These are phyloP conservation scores for Calyptommatus sinebrachiatus DNA, from an alignment of 2,113 vertebrate genomes.

Conservation along the genomic window DNA sequence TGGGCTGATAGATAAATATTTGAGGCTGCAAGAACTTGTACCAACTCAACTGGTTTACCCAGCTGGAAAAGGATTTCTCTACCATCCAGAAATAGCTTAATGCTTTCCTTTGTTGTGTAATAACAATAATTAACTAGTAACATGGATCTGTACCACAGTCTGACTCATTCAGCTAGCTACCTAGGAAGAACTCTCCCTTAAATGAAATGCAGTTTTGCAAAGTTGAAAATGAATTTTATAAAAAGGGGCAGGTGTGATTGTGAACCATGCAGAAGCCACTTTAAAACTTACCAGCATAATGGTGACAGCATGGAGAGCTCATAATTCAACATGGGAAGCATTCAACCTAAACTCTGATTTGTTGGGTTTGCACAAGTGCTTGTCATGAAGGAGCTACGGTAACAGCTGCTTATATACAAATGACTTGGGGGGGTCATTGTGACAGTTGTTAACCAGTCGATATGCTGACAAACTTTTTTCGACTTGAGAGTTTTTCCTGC, in stretches of 20 bases:
- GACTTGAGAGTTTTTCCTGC: too few relatives aligned
- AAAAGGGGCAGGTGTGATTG: neutral
- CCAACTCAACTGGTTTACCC: slow-evolving; percentile 57
- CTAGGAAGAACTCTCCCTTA: slow-evolving; percentile 25
- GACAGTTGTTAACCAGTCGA: too few relatives aligned
- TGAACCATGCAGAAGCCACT: neutral
- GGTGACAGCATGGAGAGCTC: too few relatives aligned
- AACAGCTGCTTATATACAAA: too few relatives aligned
- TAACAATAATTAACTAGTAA: slow-evolving; percentile 34
- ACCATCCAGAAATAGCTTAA: slow-evolving; percentile 58
- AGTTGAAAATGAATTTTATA: neutral
- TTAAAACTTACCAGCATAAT: neutral
- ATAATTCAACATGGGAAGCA: too few relatives aligned
- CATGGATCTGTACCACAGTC: slow-evolving; percentile 6
- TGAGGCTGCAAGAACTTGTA: slow-evolving; percentile 12
- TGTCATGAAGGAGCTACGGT: too few relatives aligned
- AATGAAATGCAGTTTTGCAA: slow-evolving; percentile 14
- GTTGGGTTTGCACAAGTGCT: too few relatives aligned
- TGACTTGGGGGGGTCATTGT: too few relatives aligned
- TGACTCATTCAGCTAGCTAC: slow-evolving; percentile 22
- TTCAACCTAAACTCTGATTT: too few relatives aligned
- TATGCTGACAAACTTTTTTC: too few relatives aligned
- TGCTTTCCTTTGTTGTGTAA: slow-evolving; percentile 61
- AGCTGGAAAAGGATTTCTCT: slow-evolving; percentile 52
- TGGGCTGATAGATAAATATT: neutral